Evolutionary conservation across 2,113 vertebrate genomes (phyloP), one percentile per base, ranked within the genome.

Genomic region (Hoplias malabaricus): DNA sequence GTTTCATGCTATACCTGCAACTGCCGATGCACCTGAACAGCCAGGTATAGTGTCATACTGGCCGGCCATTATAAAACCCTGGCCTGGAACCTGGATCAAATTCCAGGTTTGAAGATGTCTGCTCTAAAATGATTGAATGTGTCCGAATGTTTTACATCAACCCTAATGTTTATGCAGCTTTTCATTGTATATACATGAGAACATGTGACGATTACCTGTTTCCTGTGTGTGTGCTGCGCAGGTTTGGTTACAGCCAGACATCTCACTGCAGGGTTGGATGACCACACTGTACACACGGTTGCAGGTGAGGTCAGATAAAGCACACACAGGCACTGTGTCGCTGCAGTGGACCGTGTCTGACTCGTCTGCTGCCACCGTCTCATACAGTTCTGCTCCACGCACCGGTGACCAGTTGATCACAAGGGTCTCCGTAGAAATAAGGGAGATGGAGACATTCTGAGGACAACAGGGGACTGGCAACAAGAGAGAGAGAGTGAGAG

Each of bases 381-480:
- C 85, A 6, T 96, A 97, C 59, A 94, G 77, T 70, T 98, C 96
- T 0, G 94, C 95, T 67, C 96, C 97, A 33, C 91, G 94, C 70
- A 93, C 95, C 0, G 93, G 73, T 40, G 91, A 87, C 96, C 97
- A 97, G 63, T 80, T 88, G 21, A 97, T 86, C 81, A 93, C 92
- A 57, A 96, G 79, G 0, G 94, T 95, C 84, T 97, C 95, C 0
- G 94, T 89, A 0, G 95, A 94, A 71, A 93, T 82, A 5, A 92
- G 85, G n/a, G 84, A 78, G 0, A 93, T 75, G 2, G 80, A 78
- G 25, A 97, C 87, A 71, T 88, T 84, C n/a, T 87, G 76, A 21
- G 96, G 96, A 82, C 96, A 98, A 40, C 97, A 98, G 7, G 95
- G 96, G 25, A 95, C 97, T 99, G 86, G 43, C 59, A 4, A 16